These are phyloP conservation scores for Mustela lutreola DNA, from an alignment of 2,113 vertebrate genomes.

Conservation along the genomic window DNA sequence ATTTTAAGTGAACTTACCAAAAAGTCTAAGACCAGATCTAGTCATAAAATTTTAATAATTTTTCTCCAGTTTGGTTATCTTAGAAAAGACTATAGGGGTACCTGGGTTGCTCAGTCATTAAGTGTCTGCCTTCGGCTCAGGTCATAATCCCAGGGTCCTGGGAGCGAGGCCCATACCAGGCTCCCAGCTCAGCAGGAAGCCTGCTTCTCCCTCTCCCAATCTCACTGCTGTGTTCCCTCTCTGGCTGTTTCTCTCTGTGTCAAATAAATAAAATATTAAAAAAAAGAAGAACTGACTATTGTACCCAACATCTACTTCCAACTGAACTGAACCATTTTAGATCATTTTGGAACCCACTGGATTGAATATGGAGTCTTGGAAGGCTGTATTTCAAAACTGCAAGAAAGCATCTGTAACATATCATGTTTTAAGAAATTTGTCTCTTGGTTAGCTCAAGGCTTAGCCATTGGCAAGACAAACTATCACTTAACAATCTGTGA, in stretches of 20 bases:
- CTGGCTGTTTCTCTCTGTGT: too few species aligned
- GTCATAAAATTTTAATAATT: constrained; percentile 2
- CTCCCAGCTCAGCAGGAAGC: too few species aligned
- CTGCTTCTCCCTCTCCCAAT: too few species aligned
- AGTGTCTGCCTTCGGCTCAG: too few species aligned
- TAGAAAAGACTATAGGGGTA: neutral
- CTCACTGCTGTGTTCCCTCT: too few species aligned
- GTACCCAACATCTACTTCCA: neutral
- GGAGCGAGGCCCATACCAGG: accelerated
- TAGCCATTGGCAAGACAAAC: constrained; percentile 49
- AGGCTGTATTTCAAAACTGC: neutral
- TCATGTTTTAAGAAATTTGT: neutral
- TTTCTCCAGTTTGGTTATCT: neutral
- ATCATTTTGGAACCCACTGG: neutral
- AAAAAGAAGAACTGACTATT: neutral
- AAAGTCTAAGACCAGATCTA: neutral
- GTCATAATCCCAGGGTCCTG: too few species aligned
- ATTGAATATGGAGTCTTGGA: neutral
- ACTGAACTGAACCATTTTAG: neutral
- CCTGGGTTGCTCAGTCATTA: too few species aligned
- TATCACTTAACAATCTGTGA: neutral
- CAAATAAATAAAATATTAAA: too few species aligned
- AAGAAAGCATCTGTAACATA: neutral
- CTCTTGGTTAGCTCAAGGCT: constrained; percentile 33
- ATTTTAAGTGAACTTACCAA: neutral